A percentile compares a stretch with the other conserved stretches of the same genome.
phyloP scores from a whole-genome alignment of 2,888 invertebrate genomes.

The Lymantria monacha region DNA sequence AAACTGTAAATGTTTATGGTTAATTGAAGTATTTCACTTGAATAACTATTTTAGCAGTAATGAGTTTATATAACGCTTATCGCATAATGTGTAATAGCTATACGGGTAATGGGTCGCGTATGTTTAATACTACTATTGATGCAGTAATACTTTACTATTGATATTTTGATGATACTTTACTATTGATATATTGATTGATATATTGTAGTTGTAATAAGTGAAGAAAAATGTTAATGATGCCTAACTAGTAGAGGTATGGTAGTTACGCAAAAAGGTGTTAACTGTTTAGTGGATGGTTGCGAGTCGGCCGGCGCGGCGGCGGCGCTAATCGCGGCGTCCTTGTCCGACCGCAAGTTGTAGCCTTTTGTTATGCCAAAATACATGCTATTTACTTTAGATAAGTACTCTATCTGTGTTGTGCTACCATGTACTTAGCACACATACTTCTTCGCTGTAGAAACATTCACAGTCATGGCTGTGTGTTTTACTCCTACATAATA shows the following conservation, averaged over 20 bases:
- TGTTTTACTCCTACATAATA: too few species aligned
- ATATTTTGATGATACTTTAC: too few species aligned
- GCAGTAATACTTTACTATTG: too few species aligned
- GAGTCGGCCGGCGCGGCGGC: slow-evolving; percentile 18
- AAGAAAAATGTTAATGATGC: too few species aligned
- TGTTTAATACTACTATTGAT: too few species aligned
- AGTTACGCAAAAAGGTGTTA: slow-evolving; percentile 25
- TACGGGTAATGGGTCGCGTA: neutral
- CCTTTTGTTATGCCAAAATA: slow-evolving; percentile 23
- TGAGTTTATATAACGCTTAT: neutral
- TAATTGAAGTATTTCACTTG: neutral
- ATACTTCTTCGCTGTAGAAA: too few species aligned
- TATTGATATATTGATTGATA: too few species aligned
- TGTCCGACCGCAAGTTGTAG: slow-evolving; percentile 20
- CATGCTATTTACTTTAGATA: slow-evolving; percentile 5
- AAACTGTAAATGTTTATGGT: slow-evolving; percentile 9
- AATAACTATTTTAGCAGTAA: neutral
- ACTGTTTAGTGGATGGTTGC: slow-evolving; percentile 41
- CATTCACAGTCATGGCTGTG: too few species aligned
- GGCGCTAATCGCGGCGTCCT: slow-evolving; percentile 48
- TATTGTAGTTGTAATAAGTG: too few species aligned
- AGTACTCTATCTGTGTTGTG: too few species aligned
- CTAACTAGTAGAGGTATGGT: neutral
- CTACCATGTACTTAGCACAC: too few species aligned
- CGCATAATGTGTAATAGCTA: neutral